Evolutionary conservation across 35 echinoderm and acorn worm genomes (phyloP).

Genomic region (Hemicentrotus pulcherrimus): DNA sequence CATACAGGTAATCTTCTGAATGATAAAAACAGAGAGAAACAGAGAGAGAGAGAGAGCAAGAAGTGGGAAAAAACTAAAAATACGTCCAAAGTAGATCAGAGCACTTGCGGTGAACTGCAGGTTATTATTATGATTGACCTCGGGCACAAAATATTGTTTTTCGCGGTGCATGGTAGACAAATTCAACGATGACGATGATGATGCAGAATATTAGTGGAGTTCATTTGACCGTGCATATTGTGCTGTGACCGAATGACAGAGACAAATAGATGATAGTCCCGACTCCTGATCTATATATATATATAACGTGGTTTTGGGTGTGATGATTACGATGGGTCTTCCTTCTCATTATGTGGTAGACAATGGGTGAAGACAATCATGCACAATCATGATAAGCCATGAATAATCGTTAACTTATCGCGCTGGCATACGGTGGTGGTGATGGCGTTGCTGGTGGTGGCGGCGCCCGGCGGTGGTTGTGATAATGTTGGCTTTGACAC

Average conservation of each 20-base stretch:
- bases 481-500: too few relatives aligned
- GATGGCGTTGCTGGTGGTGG: background rate
- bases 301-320: background rate
- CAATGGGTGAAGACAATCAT: too few relatives aligned
- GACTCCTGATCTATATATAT: background rate
- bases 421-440: background rate
- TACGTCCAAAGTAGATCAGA: background rate
- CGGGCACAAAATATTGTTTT: background rate
- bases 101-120: background rate
- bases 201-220: background rate
- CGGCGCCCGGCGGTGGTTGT: too few relatives aligned
- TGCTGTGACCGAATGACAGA: background rate
- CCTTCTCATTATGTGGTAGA: too few relatives aligned
- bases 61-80: background rate
- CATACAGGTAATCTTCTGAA: background rate
- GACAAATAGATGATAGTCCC: background rate
- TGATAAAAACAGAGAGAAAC: background rate
- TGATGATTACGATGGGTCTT: background rate
- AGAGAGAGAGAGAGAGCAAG: background rate
- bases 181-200: background rate
- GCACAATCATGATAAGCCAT: too few relatives aligned
- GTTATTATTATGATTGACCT: background rate
- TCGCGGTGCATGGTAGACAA: background rate
- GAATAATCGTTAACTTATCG: too few relatives aligned
- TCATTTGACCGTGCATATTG: background rate